Conservation (phyloP, 2,888 invertebrate species). For the Rotaria macrura region DNA sequence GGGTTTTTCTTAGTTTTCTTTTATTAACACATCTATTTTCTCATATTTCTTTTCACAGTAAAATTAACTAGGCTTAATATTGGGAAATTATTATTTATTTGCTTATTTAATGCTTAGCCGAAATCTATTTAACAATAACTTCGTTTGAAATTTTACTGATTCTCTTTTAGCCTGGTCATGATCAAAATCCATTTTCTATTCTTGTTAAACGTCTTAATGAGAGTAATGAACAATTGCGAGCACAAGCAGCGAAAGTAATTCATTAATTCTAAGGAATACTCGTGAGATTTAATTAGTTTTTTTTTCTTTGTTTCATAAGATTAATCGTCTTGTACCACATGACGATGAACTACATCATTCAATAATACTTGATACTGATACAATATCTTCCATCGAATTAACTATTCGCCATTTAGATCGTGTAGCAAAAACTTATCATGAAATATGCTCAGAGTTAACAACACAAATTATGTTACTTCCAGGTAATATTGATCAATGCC, state of each 20-base stretch:
- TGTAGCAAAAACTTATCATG: not conserved
- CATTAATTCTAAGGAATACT: not conserved
- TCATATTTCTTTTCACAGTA: too few species aligned
- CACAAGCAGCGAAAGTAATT: not conserved
- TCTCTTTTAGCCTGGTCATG: slow-evolving; percentile 43
- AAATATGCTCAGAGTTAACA: not conserved
- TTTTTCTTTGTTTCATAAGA: not conserved
- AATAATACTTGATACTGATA: not conserved
- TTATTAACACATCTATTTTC: not conserved
- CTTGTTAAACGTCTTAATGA: not conserved
- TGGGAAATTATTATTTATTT: not conserved
- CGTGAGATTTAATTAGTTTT: too few species aligned
- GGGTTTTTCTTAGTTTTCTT: not conserved
- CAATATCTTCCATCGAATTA: not conserved
- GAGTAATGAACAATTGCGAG: not conserved
- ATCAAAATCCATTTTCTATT: slow-evolving; percentile 40
- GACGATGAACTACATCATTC: not conserved
- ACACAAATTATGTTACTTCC: not conserved
- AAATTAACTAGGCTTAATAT: too few species aligned
- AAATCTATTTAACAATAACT: not conserved
- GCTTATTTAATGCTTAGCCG: not conserved
- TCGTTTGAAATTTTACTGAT: slow-evolving; percentile 14
- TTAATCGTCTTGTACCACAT: not conserved
- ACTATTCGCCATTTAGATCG: not conserved
- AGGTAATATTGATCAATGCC: not conserved